phyloP scores from a whole-genome alignment of 1,140 invertebrate species.

The Cylas formicarius region DNA sequence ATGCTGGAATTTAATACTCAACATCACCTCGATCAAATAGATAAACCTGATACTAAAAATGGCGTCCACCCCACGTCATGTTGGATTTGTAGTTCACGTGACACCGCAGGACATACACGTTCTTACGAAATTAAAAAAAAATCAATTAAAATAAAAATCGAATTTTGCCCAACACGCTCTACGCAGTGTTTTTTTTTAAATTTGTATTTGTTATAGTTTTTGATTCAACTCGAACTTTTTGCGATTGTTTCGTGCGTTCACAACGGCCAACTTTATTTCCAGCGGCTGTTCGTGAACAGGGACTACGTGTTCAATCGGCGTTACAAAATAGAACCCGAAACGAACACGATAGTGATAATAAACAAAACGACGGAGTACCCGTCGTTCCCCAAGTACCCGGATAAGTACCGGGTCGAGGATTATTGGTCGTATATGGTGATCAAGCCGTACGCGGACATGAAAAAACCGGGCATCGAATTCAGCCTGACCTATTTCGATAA shows the following conservation, averaged over 20 bases:
- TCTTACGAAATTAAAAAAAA: too few relatives aligned
- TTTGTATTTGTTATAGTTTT: too few relatives aligned
- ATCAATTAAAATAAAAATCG: too few relatives aligned
- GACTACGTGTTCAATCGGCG: constrained; percentile 80
- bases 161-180: too few relatives aligned
- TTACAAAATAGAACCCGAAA: constrained; percentile 53
- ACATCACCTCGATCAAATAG: too few relatives aligned
- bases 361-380: constrained; percentile 57
- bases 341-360: constrained; percentile 52
- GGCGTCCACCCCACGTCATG: too few relatives aligned
- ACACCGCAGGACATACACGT: too few relatives aligned
- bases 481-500: constrained; percentile 82
- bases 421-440: constrained; percentile 87
- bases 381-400: constrained; percentile 48
- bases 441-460: constrained; percentile 49
- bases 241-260: neutral
- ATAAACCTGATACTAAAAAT: too few relatives aligned
- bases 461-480: constrained; percentile 55
- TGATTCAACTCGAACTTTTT: neutral
- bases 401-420: constrained; percentile 61
- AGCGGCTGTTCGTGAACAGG: constrained; percentile 75
- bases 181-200: too few relatives aligned
- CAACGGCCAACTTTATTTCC: constrained; percentile 38
- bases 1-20: too few relatives aligned
- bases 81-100: too few relatives aligned